Conservation (phyloP, 2,113 vertebrate species). For the Sorex araneus region DNA sequence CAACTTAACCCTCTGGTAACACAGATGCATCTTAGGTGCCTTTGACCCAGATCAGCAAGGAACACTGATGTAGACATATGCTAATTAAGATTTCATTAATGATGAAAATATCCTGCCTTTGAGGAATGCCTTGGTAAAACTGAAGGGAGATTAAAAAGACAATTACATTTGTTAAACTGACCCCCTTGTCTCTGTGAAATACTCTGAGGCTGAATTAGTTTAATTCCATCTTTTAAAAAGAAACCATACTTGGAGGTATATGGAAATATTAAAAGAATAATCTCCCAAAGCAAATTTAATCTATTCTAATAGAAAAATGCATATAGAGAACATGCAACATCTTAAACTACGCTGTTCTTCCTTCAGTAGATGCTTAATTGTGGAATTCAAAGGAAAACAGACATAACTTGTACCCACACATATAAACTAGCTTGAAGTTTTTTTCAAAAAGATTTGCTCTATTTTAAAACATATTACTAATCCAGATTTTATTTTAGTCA, state of each 20-base stretch:
- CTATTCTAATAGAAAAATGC: slow-evolving; percentile 56
- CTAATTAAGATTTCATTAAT: slow-evolving; percentile 86
- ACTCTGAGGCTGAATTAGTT: slow-evolving; percentile 72
- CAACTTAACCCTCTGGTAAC: slow-evolving; percentile 79
- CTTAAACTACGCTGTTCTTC: slow-evolving; percentile 31
- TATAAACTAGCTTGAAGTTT: slow-evolving; percentile 1
- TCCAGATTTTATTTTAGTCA: slow-evolving; percentile 51
- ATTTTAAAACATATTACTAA: slow-evolving; percentile 65
- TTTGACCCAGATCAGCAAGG: slow-evolving; percentile 80
- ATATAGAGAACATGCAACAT: slow-evolving; percentile 43
- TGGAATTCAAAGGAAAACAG: slow-evolving; percentile 51
- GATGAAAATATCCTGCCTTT: slow-evolving; percentile 80
- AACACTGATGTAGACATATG: slow-evolving; percentile 81
- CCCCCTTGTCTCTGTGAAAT: slow-evolving; percentile 72
- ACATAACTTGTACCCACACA: slow-evolving; percentile 19
- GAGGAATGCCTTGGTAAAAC: slow-evolving; percentile 78
- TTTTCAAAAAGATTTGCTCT: background rate
- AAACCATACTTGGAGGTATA: slow-evolving; percentile 71
- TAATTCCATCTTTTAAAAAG: slow-evolving; percentile 70
- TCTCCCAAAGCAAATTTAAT: slow-evolving; percentile 76
- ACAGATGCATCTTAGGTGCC: slow-evolving; percentile 71
- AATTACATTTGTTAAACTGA: slow-evolving; percentile 84
- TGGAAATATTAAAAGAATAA: slow-evolving; percentile 78
- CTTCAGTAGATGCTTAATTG: background rate
- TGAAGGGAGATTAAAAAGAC: slow-evolving; percentile 81